A percentile compares a stretch with the other conserved stretches of the same genome.
These are phyloP conservation scores for Tupaia chinensis DNA, from an alignment of 2,113 vertebrate genomes.

Conservation along the genomic window DNA sequence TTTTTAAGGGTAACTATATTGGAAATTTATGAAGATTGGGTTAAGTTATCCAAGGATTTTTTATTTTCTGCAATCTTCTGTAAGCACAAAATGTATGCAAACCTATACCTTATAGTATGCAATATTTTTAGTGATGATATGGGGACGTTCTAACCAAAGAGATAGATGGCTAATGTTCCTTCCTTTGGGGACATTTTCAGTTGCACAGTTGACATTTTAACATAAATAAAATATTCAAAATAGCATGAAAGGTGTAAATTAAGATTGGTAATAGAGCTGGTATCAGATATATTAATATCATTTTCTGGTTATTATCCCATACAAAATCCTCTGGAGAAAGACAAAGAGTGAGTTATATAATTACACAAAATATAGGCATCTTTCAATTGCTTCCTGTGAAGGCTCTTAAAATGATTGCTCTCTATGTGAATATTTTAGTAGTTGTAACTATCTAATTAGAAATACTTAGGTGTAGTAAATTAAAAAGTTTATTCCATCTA, in stretches of 20 bases:
- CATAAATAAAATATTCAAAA: conserved; percentile 81
- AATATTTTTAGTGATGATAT: not conserved
- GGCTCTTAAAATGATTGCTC: conserved; percentile 76
- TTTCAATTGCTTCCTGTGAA: conserved; percentile 74
- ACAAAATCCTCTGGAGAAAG: conserved; percentile 74
- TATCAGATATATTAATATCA: conserved; percentile 74
- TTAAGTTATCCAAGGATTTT: not conserved
- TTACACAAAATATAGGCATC: conserved; percentile 72
- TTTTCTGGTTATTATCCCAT: conserved; percentile 75
- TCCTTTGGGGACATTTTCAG: conserved; percentile 69
- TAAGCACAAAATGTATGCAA: not conserved
- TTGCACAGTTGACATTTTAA: conserved; percentile 75
- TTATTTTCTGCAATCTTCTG: not conserved
- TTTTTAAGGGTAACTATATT: not conserved
- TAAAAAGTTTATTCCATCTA: conserved; percentile 74
- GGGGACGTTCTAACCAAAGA: not conserved
- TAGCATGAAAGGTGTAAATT: conserved; percentile 74
- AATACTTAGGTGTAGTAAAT: conserved; percentile 75
- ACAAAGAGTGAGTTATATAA: conserved; percentile 73
- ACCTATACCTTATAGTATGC: not conserved
- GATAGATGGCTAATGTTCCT: conserved; percentile 13
- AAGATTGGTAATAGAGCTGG: conserved; percentile 62
- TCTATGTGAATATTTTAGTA: conserved; percentile 75
- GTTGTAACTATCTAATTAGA: conserved; percentile 78
- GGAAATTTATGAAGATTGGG: not conserved